A percentile compares a stretch with the other conserved stretches of the same genome.
These are phyloP conservation scores for Boloria selene DNA, from an alignment of 2,888 invertebrate genomes.

Conservation along the genomic window DNA sequence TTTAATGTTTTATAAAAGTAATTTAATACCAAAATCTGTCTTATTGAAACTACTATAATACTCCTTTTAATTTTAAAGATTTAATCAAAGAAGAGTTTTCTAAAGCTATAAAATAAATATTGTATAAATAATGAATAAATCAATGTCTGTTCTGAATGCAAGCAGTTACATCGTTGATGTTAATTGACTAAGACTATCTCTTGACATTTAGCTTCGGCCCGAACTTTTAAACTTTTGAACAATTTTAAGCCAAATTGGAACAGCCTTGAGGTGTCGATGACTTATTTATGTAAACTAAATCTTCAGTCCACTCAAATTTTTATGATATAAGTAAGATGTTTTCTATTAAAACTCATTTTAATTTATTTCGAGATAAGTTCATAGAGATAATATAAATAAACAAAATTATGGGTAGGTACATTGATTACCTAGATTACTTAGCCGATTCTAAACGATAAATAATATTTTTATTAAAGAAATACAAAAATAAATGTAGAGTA, in stretches of 20 bases:
- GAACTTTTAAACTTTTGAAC: slow-evolving; percentile 21
- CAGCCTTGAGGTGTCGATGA: slow-evolving; percentile 45
- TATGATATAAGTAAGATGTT: slow-evolving; percentile 37
- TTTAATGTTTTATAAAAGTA: too few relatives aligned
- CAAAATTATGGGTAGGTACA: too few relatives aligned
- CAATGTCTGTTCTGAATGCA: slow-evolving; percentile 4
- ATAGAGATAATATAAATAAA: too few relatives aligned
- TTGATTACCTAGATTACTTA: too few relatives aligned
- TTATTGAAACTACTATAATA: too few relatives aligned
- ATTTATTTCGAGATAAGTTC: not conserved
- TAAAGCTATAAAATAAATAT: not conserved
- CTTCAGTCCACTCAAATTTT: slow-evolving; percentile 38
- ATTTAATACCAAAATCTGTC: too few relatives aligned
- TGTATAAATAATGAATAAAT: not conserved
- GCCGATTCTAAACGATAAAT: too few relatives aligned
- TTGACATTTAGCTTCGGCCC: slow-evolving; percentile 20
- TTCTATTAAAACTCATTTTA: not conserved
- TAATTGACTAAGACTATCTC: slow-evolving; percentile 21
- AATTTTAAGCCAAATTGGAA: slow-evolving; percentile 41
- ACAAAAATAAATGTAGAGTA: too few relatives aligned
- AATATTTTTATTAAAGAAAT: too few relatives aligned
- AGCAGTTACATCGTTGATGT: slow-evolving; percentile 19
- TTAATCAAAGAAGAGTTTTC: not conserved
- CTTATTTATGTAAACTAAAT: slow-evolving; percentile 46
- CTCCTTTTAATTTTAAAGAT: too few relatives aligned